A percentile compares a stretch with the other conserved stretches of the same genome.
phyloP scores from a whole-genome alignment of 2,797 vertebrate species.

The Pampus argenteus region DNA sequence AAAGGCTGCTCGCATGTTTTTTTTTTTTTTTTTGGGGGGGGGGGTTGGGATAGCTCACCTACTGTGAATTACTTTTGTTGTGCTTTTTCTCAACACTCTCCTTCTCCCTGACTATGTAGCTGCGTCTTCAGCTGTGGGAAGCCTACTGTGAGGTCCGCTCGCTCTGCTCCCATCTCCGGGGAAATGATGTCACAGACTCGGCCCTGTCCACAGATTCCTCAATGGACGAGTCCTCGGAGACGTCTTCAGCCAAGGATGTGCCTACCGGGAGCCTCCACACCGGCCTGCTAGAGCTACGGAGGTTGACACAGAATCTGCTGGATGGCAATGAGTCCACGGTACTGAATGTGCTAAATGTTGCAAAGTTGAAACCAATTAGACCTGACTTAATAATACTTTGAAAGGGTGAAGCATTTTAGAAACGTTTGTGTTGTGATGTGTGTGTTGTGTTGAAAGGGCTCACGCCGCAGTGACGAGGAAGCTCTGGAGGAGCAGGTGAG shows the following conservation, averaged over 20 bases:
- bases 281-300: conserved; percentile 92
- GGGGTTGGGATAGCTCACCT: neutral
- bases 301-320: conserved; percentile 94
- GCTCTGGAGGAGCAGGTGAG: conserved; percentile 96
- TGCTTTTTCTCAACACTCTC: neutral
- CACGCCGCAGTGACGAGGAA: conserved; percentile 93
- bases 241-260: conserved; percentile 94
- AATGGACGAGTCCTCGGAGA: conserved; percentile 98
- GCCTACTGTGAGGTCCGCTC: conserved; percentile 95
- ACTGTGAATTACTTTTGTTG: neutral
- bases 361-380: neutral
- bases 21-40: no score
- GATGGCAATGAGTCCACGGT: conserved; percentile 96
- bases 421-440: conserved; percentile 24
- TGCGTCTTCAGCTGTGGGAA: conserved; percentile 96
- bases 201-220: conserved; percentile 96
- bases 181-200: conserved; percentile 94
- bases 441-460: conserved; percentile 82
- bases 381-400: neutral
- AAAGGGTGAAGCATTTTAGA: neutral
- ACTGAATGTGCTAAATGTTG: conserved; percentile 20
- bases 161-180: conserved; percentile 94
- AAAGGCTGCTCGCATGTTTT: neutral
- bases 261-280: conserved; percentile 93
- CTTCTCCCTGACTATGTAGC: conserved; percentile 71